Conservation (phyloP, 2,797 vertebrate species). For the Aulostomus chinensis region DNA sequence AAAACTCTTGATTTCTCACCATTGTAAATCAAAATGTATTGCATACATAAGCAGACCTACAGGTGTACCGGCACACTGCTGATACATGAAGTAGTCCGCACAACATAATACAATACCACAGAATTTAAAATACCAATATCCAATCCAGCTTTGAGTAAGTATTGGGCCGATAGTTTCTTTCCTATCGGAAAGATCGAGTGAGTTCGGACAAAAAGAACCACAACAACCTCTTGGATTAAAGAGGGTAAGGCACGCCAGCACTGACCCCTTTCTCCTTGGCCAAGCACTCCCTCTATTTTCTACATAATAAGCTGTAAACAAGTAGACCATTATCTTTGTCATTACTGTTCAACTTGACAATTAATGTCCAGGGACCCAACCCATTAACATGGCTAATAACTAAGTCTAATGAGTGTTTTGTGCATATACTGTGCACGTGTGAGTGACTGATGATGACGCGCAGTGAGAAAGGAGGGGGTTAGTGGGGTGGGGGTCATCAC, state of each 20-base stretch:
- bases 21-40: too few relatives aligned
- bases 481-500: slow-evolving; percentile 18
- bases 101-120: too few relatives aligned
- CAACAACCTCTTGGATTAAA: too few relatives aligned
- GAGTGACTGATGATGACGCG: slow-evolving; percentile 20
- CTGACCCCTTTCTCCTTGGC: slow-evolving; percentile 5
- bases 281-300: slow-evolving; percentile 23
- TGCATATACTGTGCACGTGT: slow-evolving; percentile 19
- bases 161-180: too few relatives aligned
- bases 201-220: too few relatives aligned
- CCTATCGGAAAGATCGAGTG: too few relatives aligned
- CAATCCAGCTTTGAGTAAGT: too few relatives aligned
- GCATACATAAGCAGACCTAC: too few relatives aligned
- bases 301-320: slow-evolving; percentile 45
- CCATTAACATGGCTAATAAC: slow-evolving; percentile 65
- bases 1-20: too few relatives aligned
- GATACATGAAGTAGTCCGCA: too few relatives aligned
- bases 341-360: slow-evolving; percentile 61
- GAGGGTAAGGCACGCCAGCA: not conserved
- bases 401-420: slow-evolving; percentile 40
- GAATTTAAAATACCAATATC: too few relatives aligned
- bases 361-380: slow-evolving; percentile 56
- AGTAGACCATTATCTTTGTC: slow-evolving; percentile 49
- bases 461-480: not conserved
- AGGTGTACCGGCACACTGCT: too few relatives aligned